phyloP scores from a whole-genome alignment of 2,113 vertebrate species.

The Ursus arctos region DNA sequence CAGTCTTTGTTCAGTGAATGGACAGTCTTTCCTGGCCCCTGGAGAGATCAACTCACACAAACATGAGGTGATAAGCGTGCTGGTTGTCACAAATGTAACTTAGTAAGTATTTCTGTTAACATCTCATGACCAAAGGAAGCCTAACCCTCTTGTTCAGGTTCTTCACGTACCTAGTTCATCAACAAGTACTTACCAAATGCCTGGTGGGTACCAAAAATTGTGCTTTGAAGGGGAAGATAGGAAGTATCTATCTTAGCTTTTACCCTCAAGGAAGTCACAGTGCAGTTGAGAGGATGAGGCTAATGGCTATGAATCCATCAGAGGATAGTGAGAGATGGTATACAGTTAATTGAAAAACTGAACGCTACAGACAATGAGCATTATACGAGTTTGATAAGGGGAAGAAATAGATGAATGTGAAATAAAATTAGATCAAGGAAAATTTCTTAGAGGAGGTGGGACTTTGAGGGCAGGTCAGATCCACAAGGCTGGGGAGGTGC shows the following conservation, averaged over 20 bases:
- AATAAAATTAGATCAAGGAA: constrained; percentile 44
- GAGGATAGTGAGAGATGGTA: not conserved
- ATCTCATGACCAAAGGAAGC: not conserved
- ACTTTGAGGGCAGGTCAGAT: not conserved
- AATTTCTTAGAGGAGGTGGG: not conserved
- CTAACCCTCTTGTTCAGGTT: not conserved
- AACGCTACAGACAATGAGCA: not conserved
- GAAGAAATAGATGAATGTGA: constrained; percentile 20
- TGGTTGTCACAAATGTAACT: not conserved
- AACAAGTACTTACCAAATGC: not conserved
- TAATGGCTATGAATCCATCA: constrained; percentile 42
- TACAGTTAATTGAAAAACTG: constrained; percentile 54
- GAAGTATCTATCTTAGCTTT: not conserved
- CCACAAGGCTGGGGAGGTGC: not conserved
- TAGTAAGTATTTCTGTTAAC: not conserved
- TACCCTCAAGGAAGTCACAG: not conserved
- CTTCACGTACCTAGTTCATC: not conserved
- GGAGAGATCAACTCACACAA: not conserved
- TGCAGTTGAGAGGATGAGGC: not conserved
- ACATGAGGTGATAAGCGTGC: not conserved
- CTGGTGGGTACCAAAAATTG: not conserved
- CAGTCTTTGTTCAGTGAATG: constrained; percentile 52
- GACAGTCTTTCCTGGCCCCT: not conserved
- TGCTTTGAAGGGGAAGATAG: not conserved
- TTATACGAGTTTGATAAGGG: constrained; percentile 20